Conservation (phyloP, 2,113 vertebrate genomes). For the Onychostoma macrolepis region DNA sequence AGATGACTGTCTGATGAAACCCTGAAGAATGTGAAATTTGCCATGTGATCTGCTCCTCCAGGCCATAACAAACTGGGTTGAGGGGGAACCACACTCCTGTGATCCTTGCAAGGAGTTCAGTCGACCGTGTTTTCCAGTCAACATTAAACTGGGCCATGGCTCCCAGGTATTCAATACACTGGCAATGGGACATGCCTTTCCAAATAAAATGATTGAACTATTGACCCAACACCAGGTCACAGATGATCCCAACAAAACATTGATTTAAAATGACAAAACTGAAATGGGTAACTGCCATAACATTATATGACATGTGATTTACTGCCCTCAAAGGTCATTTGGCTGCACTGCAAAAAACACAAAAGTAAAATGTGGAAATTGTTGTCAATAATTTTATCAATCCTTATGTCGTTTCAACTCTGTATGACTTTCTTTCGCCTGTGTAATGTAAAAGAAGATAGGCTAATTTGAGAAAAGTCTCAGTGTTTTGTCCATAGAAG, state of each 20-base stretch:
- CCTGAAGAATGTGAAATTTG: constrained; percentile 57
- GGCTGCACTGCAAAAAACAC: background rate
- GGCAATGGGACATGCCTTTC: background rate
- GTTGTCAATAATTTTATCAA: background rate
- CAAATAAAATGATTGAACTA: background rate
- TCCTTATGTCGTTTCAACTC: background rate
- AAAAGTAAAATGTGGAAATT: background rate
- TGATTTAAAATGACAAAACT: background rate
- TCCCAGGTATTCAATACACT: background rate
- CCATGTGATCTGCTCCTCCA: constrained; percentile 55
- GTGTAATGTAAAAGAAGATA: background rate
- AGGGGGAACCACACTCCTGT: constrained; percentile 38
- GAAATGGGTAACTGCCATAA: background rate
- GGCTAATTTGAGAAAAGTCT: too few relatives aligned
- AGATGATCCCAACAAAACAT: background rate
- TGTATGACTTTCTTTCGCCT: background rate
- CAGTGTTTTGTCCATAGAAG: background rate
- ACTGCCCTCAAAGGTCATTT: background rate
- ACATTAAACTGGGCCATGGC: background rate
- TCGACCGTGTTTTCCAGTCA: background rate
- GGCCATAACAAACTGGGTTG: constrained; percentile 21
- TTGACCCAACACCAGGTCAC: background rate
- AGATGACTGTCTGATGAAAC: constrained; percentile 43
- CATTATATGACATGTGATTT: background rate
- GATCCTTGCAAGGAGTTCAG: constrained; percentile 2